Percentiles rank a stretch among this genome's conserved stretches.
Conservation (phyloP, 2,888 invertebrate genomes). For the Dioctria linearis region DNA sequence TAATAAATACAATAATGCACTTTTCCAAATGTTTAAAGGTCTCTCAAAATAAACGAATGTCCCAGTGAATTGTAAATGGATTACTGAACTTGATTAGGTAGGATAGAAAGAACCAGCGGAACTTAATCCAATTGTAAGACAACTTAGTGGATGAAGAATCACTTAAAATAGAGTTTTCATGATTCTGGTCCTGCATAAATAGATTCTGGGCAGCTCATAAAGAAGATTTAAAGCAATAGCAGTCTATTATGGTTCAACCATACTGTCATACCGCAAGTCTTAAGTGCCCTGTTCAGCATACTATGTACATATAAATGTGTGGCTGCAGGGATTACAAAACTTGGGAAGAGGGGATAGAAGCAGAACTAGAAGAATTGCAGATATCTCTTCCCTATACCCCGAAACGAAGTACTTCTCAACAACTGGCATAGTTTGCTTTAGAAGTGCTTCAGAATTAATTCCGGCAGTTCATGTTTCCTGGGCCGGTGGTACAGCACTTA, state of each 20-base stretch:
- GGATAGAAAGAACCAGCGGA: slow-evolving; percentile 36
- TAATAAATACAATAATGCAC: slow-evolving; percentile 37
- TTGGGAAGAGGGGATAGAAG: background rate
- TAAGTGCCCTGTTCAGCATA: slow-evolving; percentile 10
- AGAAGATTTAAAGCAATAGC: slow-evolving; percentile 52
- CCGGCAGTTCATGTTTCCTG: slow-evolving; percentile 49
- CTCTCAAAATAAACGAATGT: slow-evolving; percentile 13
- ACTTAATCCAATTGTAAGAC: slow-evolving; percentile 55
- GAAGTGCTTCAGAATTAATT: slow-evolving; percentile 52
- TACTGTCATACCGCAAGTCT: slow-evolving; percentile 44
- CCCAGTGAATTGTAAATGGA: slow-evolving; percentile 12
- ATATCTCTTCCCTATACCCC: slow-evolving; percentile 10
- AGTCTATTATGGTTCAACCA: slow-evolving; percentile 50
- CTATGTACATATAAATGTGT: slow-evolving; percentile 6
- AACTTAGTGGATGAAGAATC: slow-evolving; percentile 50
- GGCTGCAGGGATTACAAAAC: slow-evolving; percentile 19
- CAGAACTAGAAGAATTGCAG: slow-evolving; percentile 45
- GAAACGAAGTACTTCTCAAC: slow-evolving; percentile 44
- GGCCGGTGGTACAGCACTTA: slow-evolving; percentile 33
- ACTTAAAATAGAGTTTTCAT: slow-evolving; percentile 53
- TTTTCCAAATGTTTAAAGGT: slow-evolving; percentile 20
- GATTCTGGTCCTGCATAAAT: slow-evolving; percentile 53
- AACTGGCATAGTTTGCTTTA: slow-evolving; percentile 50
- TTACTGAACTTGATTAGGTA: slow-evolving; percentile 7
- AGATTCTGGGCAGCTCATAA: slow-evolving; percentile 51